These are phyloP conservation scores for Glyphotaelius pellucidus DNA, from an alignment of 2,888 invertebrate species.

Conservation along the genomic window DNA sequence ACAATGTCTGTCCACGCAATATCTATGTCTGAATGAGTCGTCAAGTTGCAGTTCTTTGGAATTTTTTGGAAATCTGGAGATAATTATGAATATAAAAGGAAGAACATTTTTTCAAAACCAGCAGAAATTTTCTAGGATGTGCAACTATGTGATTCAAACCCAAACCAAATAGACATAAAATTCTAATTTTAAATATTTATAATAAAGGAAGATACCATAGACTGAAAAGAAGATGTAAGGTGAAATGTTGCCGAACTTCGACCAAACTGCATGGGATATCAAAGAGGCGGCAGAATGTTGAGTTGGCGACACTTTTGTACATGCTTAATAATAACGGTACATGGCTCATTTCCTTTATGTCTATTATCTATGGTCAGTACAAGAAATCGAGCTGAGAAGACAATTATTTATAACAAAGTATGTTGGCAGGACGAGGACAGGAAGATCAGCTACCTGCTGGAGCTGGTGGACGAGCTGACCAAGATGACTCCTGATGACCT, in stretches of 20 bases:
- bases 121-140: too few species aligned
- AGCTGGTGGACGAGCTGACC: conserved; percentile 88
- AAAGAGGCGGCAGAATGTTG: too few species aligned
- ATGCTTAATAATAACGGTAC: too few species aligned
- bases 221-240: too few species aligned
- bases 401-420: conserved; percentile 70
- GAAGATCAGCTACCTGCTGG: conserved; percentile 84
- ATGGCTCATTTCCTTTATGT: too few species aligned
- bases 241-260: too few species aligned
- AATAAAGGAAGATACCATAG: background rate
- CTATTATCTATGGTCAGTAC: background rate
- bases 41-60: too few species aligned
- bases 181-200: background rate
- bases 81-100: too few species aligned
- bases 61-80: too few species aligned
- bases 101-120: too few species aligned
- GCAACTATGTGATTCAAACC: background rate
- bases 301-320: too few species aligned
- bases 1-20: background rate
- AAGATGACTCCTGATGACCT: conserved; percentile 85
- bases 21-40: background rate
- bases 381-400: conserved; percentile 67
- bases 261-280: too few species aligned
- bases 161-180: background rate
- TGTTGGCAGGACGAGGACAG: conserved; percentile 81